Base-by-base conservation (phyloP, 2,797 vertebrate genomes). In the Vireo griseus region DNA sequence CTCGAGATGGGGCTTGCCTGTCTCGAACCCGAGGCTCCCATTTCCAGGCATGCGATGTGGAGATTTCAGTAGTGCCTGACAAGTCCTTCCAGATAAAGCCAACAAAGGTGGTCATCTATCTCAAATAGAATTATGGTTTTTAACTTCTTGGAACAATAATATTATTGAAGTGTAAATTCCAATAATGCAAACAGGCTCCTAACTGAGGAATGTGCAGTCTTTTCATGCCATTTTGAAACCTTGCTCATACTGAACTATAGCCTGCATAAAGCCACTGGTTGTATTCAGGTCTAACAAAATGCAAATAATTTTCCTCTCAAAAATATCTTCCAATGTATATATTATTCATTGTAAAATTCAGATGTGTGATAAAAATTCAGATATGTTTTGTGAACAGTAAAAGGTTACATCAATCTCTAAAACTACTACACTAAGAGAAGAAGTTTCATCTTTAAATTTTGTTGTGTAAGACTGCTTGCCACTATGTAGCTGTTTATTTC, bases 281-380 rank as follows among this genome's bases (percentile, higher is more conserved):
- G 5, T 57, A 61, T 44, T 39, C 44, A 54, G 10, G 9, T 54
- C 18, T 65, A 78, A 63, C 3, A 78, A 90, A 86, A 93, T 16
- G 26, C 28, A 84, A 88, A 35, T 16, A 24, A 15, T 54, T 75
- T 55, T 19, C 7, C 28, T 5, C 6, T 19, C 3, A 40, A 8
- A 28, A 80, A 25, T 47, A 86, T 42, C 13, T 73, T 92, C 35
- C 16, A 54, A 15, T 51, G 21, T 26, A 51, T 58, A 9, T 28
- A 31, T 67, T 67, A 67, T 31, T 86, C 11, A 61, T 50, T 83
- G 86, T 71, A 72, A 76, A 77, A 87, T 39, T 94, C 65, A 51
- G 45, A 45, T 73, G 39, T 16, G 13, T 63, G n/a, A n/a, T n/a
- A n/a, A n/a, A n/a, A n/a, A n/a, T n/a, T n/a, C n/a, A 69, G 79